Percentiles rank a stretch among this genome's conserved stretches.
Conservation (phyloP, 1,140 invertebrate genomes). For the Yoshiicerus persimilis region DNA sequence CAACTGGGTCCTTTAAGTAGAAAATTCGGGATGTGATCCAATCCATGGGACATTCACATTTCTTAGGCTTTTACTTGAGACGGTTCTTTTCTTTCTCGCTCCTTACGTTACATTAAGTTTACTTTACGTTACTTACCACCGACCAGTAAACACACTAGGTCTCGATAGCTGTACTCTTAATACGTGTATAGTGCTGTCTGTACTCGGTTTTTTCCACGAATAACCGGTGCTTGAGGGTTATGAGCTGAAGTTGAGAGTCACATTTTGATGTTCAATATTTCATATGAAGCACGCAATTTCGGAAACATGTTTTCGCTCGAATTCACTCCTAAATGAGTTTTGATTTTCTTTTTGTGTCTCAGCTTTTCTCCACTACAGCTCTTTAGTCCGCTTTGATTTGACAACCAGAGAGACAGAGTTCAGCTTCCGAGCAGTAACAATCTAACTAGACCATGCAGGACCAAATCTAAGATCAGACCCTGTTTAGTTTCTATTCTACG, state of each 20-base stretch:
- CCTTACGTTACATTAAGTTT: neutral
- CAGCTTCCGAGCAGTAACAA: neutral
- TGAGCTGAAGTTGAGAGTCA: constrained; percentile 11
- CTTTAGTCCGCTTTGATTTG: constrained; percentile 1
- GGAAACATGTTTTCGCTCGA: constrained; percentile 24
- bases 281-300: constrained; percentile 29
- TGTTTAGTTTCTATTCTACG: neutral
- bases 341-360: constrained; percentile 16
- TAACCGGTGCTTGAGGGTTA: neutral
- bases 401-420: neutral
- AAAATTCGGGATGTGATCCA: constrained; percentile 3
- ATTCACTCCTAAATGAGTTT: constrained; percentile 33
- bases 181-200: neutral
- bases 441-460: no score
- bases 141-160: neutral
- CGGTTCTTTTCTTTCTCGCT: neutral
- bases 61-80: neutral
- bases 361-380: neutral
- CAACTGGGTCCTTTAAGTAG: neutral
- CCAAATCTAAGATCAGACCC: neutral
- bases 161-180: neutral
- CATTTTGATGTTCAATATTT: constrained; percentile 27
- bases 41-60: neutral
- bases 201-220: neutral
- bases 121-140: neutral